phyloP scores from a whole-genome alignment of 1,140 invertebrate species.

The Drosophila pseudoananassae region DNA sequence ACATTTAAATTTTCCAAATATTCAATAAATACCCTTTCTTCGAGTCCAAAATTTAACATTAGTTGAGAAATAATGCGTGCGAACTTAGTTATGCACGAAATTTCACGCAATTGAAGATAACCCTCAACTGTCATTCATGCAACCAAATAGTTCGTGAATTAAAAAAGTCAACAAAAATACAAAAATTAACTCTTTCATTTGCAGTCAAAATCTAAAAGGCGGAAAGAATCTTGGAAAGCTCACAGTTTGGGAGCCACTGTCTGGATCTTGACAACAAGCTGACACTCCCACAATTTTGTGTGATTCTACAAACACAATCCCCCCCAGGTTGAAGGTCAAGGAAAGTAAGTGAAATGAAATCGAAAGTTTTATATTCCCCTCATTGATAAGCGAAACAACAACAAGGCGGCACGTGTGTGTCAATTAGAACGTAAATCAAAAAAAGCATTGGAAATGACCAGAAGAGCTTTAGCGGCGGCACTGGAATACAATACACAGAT shows the following conservation, averaged over 20 bases:
- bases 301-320: constrained; percentile 14
- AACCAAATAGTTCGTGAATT: constrained; percentile 1
- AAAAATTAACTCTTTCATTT: background rate
- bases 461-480: constrained; percentile 35
- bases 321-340: constrained; percentile 48
- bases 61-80: constrained; percentile 68
- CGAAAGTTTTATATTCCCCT: constrained; percentile 26
- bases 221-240: constrained; percentile 9
- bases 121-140: constrained; percentile 24
- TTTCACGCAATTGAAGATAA: constrained; percentile 44
- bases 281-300: constrained; percentile 40
- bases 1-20: background rate
- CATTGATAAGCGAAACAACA: constrained; percentile 35
- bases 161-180: background rate
- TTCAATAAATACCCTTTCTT: background rate
- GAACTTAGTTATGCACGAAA: constrained; percentile 66
- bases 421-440: constrained; percentile 39
- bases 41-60: constrained; percentile 10
- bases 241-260: constrained; percentile 45
- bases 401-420: constrained; percentile 38
- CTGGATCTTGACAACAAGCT: constrained; percentile 3
- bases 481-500: constrained; percentile 27
- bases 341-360: constrained; percentile 44
- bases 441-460: constrained; percentile 12
- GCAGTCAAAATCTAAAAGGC: background rate